A percentile compares a stretch with the other conserved stretches of the same genome.
These are phyloP conservation scores for Diachrysia chrysitis DNA, from an alignment of 2,888 invertebrate species.

Conservation along the genomic window DNA sequence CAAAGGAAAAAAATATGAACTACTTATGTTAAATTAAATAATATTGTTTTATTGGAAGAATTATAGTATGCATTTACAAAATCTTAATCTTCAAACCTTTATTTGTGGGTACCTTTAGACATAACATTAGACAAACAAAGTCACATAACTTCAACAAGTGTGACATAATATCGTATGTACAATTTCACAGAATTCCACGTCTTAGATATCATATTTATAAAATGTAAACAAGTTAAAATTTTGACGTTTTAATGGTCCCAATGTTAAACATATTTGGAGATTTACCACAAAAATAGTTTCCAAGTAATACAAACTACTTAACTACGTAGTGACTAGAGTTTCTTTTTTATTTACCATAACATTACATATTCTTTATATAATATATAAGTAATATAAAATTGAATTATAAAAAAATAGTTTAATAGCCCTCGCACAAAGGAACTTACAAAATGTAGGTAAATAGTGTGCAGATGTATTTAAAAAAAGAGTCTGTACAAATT, in stretches of 20 bases:
- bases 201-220: constrained; percentile 30
- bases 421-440: constrained; percentile 12
- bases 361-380: neutral
- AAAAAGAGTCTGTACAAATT: neutral
- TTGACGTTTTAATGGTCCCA: constrained; percentile 64
- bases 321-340: constrained; percentile 62
- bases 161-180: constrained; percentile 25
- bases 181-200: constrained; percentile 27
- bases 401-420: constrained; percentile 23
- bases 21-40: neutral
- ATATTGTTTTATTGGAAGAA: constrained; percentile 7
- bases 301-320: constrained; percentile 39
- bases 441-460: constrained; percentile 11
- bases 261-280: constrained; percentile 54
- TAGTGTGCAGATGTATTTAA: constrained; percentile 12
- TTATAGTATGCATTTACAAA: constrained; percentile 21
- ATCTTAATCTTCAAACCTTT: constrained; percentile 9
- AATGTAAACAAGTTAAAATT: constrained; percentile 50
- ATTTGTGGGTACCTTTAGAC: constrained; percentile 11
- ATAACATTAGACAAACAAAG: constrained; percentile 28
- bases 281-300: constrained; percentile 41
- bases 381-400: constrained; percentile 7
- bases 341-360: constrained; percentile 28
- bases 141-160: constrained; percentile 39
- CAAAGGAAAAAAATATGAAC: neutral